phyloP scores from a whole-genome alignment of 2,113 vertebrate genomes.

The Pithys albifrons region DNA sequence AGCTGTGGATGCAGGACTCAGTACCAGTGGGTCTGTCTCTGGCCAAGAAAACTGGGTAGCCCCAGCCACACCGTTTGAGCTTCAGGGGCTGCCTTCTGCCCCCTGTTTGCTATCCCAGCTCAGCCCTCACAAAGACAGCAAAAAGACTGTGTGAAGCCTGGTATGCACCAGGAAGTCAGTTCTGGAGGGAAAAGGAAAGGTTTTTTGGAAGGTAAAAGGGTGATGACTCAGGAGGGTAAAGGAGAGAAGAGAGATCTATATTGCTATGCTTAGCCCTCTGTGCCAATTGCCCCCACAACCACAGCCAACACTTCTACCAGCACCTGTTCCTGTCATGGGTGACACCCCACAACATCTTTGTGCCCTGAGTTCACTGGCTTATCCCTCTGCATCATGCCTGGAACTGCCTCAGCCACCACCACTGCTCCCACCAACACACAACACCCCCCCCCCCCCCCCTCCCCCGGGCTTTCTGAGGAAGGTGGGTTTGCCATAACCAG shows the following conservation, averaged over 20 bases:
- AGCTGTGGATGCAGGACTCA: rapidly evolving
- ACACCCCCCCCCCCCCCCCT: background rate
- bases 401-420: background rate
- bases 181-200: background rate
- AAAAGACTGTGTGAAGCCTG: background rate
- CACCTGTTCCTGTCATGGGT: rapidly evolving
- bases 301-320: background rate
- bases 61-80: background rate
- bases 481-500: background rate
- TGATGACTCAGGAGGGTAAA: background rate
- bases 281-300: background rate
- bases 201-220: background rate
- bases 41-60: background rate
- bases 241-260: background rate
- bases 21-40: background rate
- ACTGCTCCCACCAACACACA: rapidly evolving
- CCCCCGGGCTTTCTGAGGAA: too few species aligned
- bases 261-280: background rate
- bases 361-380: background rate
- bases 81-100: background rate
- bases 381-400: background rate
- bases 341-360: background rate
- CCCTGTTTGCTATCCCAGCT: background rate
- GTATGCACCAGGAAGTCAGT: background rate
- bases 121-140: background rate